Evolutionary conservation across 2,113 vertebrate species (phyloP), one percentile per base, ranked within the genome.

Genomic region (Felis chaus): DNA sequence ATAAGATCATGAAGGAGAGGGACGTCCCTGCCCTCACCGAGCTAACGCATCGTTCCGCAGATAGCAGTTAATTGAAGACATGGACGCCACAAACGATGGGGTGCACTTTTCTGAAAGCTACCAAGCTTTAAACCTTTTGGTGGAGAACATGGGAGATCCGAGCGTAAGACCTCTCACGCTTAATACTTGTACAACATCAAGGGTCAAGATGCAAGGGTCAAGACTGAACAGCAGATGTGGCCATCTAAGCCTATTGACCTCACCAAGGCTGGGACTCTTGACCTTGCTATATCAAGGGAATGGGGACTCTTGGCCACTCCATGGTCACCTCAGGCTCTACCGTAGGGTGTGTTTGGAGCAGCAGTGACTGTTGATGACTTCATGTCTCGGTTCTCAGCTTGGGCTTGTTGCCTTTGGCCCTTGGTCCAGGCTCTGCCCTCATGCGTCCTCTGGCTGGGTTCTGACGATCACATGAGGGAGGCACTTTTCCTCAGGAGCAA

Each of bases 281-380:
- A 4, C 33, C 79, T 29, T 7, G 5, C 12, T 50, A 0, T 12
- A 16, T 14, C 1, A 39, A 39, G 31, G n/a, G 21, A 39, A 6
- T 15, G 61, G 31, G 73, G 27, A 3, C 21, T 41, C 71, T 29
- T 3, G 7, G 33, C 50, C 39, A n/a, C 39, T 23, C 11, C 7
- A n/a, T 8, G 29, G 84, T 15, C 27, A 71, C 31, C 11, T 1
- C 19, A 14, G 50, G 4, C 50, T 41, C 23, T 16, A 19, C 76
- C 19, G 4, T 23, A 4, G 36, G 33, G 7, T n/a, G 50, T 57
- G 19, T 63, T 23, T n/a, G 65, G 80, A 63, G 29, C 31, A 11
- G 31, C 13, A 5, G 57, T 7, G 65, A 45, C 48, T 87, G 11
- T 7, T 0, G 21, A 21, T n/a, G 69, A 73, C 39, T 19, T 86